Evolutionary conservation across 2,797 vertebrate species (phyloP).

Genomic region (Bradypodion ventrale): DNA sequence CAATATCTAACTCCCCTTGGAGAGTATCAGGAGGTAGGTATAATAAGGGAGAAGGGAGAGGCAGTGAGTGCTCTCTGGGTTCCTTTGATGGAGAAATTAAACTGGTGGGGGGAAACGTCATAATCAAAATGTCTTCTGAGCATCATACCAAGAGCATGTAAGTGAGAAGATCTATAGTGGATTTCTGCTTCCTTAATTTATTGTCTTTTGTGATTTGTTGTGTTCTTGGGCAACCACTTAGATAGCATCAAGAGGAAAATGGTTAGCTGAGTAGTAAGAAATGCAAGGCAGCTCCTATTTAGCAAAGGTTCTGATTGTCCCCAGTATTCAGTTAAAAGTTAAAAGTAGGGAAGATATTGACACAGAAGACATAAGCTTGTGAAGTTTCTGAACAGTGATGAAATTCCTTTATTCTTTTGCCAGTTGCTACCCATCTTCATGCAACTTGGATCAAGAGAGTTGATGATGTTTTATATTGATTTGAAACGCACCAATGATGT

Average conservation of each 20-base stretch:
- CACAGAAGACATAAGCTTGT: slow-evolving; percentile 26
- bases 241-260: not conserved
- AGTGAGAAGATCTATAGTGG: not conserved
- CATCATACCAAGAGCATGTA: not conserved
- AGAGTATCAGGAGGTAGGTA: slow-evolving; percentile 96
- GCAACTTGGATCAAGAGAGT: slow-evolving; percentile 94
- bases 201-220: not conserved
- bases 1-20: slow-evolving; percentile 97
- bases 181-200: not conserved
- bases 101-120: not conserved
- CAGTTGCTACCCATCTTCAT: slow-evolving; percentile 97
- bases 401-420: slow-evolving; percentile 35
- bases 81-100: slow-evolving; percentile 18
- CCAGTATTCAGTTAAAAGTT: not conserved
- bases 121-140: not conserved
- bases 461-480: slow-evolving; percentile 98
- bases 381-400: slow-evolving; percentile 22
- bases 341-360: slow-evolving; percentile 38
- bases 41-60: slow-evolving; percentile 16
- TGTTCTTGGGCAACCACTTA: not conserved
- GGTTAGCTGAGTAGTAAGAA: not conserved
- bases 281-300: not conserved
- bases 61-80: slow-evolving; percentile 28
- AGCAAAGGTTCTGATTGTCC: not conserved
- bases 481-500: slow-evolving; percentile 96